A percentile compares a stretch with the other conserved stretches of the same genome.
Conservation (phyloP, 2,888 invertebrate genomes). For the Stomorhina lunata region DNA sequence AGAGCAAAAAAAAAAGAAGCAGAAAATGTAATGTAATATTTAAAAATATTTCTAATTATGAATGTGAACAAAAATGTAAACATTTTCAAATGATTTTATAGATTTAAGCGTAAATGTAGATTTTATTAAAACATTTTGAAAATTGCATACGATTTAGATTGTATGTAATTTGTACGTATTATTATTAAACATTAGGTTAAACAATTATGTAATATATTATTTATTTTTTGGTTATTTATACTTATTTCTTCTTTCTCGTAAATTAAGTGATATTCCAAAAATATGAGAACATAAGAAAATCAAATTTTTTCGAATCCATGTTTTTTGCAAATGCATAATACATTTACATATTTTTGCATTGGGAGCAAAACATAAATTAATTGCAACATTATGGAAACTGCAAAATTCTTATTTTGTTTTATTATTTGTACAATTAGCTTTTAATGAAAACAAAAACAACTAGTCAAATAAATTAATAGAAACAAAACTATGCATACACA, state of each 20-base stretch:
- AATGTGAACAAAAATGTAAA: slow-evolving; percentile 34
- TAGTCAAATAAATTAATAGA: slow-evolving; percentile 62
- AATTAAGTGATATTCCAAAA: slow-evolving; percentile 37
- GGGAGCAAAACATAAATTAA: slow-evolving; percentile 42
- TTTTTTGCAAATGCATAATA: slow-evolving; percentile 28
- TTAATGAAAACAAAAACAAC: slow-evolving; percentile 47
- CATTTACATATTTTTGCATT: slow-evolving; percentile 28
- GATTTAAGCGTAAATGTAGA: slow-evolving; percentile 49
- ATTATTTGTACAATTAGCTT: slow-evolving; percentile 61
- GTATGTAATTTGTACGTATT: slow-evolving; percentile 44
- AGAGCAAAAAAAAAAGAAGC: not conserved
- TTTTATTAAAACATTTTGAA: slow-evolving; percentile 49
- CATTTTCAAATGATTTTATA: slow-evolving; percentile 54
- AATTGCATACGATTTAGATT: slow-evolving; percentile 31
- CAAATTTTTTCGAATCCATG: slow-evolving; percentile 20
- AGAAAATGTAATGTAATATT: too few species aligned
- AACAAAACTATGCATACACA: slow-evolving; percentile 30
- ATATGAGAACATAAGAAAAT: slow-evolving; percentile 34
- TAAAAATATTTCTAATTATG: slow-evolving; percentile 12
- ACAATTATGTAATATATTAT: slow-evolving; percentile 37
- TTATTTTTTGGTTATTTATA: slow-evolving; percentile 31
- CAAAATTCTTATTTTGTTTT: slow-evolving; percentile 30
- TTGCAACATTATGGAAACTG: slow-evolving; percentile 21
- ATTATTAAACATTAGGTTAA: slow-evolving; percentile 48
- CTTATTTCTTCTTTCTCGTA: slow-evolving; percentile 21